phyloP scores from a whole-genome alignment of 2,888 invertebrate genomes.

The Polymixis flavicincta region DNA sequence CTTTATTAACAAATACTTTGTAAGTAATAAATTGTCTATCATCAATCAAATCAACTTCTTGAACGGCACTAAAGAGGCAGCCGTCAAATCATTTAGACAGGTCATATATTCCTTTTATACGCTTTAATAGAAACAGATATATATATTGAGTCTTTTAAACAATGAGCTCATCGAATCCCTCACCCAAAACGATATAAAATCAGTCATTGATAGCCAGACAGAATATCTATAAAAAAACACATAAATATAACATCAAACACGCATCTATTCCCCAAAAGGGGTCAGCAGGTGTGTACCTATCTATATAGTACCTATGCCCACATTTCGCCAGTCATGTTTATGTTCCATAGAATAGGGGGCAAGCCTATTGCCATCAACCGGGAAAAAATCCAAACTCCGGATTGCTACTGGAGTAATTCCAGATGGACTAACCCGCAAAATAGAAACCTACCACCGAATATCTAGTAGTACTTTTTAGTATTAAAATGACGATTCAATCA shows the following conservation, averaged over 20 bases:
- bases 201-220: not conserved
- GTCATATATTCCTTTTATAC: conserved; percentile 16
- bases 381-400: not conserved
- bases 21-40: conserved; percentile 30
- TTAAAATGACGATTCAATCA: not conserved
- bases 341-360: not conserved
- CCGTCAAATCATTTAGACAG: conserved; percentile 47
- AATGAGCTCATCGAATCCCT: conserved; percentile 41
- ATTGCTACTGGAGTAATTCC: not conserved
- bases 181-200: not conserved
- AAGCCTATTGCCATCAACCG: not conserved
- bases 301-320: not conserved
- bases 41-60: conserved; percentile 39
- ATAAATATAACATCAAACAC: not conserved
- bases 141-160: conserved; percentile 15
- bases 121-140: conserved; percentile 5
- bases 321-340: not conserved
- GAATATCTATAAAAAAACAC: not conserved
- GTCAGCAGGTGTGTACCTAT: not conserved
- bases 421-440: too few relatives aligned
- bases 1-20: conserved; percentile 9
- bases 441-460: not conserved
- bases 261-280: too few relatives aligned
- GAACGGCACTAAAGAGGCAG: conserved; percentile 30
- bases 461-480: not conserved